Evolutionary conservation across 2,888 invertebrate species (phyloP), one percentile per base, ranked within the genome.

Genomic region (Meteorus colon): DNA sequence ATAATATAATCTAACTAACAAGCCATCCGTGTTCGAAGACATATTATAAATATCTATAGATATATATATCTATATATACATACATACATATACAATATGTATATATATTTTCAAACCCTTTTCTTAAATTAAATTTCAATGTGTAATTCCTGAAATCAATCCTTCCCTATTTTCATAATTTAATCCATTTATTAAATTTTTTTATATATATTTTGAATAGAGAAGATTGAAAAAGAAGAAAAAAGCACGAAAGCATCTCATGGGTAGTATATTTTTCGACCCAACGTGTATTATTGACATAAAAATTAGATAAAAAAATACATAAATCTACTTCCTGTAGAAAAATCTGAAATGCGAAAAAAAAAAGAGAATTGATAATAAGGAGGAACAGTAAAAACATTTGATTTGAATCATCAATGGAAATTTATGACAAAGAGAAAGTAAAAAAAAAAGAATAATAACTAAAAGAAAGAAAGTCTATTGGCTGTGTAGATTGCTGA

Each of bases 401-500:
- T 69, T 69, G n/a, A 27, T 27, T 4, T 19, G n/a, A n/a, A 34
- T 29, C n/a, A 37, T 29, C 24, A 27, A 10, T 16, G 5, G 12
- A 62, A 41, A 62, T 72, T 34, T 75, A 70, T 48, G 24, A 65
- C 34, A 59, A 72, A 59, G 41, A 29, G 41, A 69, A 60, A 59
- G 65, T 63, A 27, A 59, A 19, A 51, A 27, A 59, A 19, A 51
- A 8, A 34, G 8, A 34, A 34, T 8, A 0, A 34, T 34, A 8
- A 70, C 4, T 16, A 75, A 74, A 73, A 68, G 74, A 63, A 74
- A 74, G 77, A 79, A 79, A 79, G 78, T 78, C 77, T 75, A 75
- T 78, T 77, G 77, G 79, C 78, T 78, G 77, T 77, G 73, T 78
- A 78, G 76, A 72, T 78, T 76, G 73, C 65, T 72, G 74, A 72